A percentile compares a stretch with the other conserved stretches of the same genome.
phyloP scores from a whole-genome alignment of 2,797 vertebrate species.

The Limosa lapponica region DNA sequence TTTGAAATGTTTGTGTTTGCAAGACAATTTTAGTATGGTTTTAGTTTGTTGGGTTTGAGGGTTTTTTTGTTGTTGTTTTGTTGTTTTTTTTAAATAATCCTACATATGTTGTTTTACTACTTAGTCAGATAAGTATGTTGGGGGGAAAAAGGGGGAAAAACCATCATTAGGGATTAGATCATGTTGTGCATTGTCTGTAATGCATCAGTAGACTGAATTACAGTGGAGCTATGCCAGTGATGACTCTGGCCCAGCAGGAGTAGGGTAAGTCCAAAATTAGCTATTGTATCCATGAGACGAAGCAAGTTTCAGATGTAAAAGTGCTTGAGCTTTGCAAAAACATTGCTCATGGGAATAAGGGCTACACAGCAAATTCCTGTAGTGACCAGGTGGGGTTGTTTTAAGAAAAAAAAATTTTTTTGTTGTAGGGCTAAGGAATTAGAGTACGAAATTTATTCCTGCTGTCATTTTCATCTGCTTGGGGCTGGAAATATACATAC shows the following conservation, averaged over 20 bases:
- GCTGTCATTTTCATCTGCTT: not conserved
- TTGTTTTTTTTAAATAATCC: not conserved
- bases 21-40: not conserved
- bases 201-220: slow-evolving; percentile 46
- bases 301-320: slow-evolving; percentile 16
- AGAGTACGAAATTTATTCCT: not conserved
- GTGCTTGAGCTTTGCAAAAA: slow-evolving; percentile 15
- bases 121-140: not conserved
- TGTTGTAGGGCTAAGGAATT: not conserved
- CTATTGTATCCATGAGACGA: slow-evolving; percentile 37
- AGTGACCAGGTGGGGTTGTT: not conserved
- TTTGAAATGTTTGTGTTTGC: not conserved
- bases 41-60: not conserved
- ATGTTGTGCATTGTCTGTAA: slow-evolving; percentile 47
- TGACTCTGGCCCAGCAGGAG: slow-evolving; percentile 59
- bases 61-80: not conserved
- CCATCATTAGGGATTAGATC: slow-evolving; percentile 14
- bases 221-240: slow-evolving; percentile 59
- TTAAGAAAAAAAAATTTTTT: not conserved
- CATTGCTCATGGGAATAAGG: not conserved
- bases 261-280: slow-evolving; percentile 66
- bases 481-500: not conserved
- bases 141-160: not conserved
- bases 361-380: not conserved
- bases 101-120: not conserved